Conservation (phyloP, 1,140 invertebrate species). For the Micrasema longulum region DNA sequence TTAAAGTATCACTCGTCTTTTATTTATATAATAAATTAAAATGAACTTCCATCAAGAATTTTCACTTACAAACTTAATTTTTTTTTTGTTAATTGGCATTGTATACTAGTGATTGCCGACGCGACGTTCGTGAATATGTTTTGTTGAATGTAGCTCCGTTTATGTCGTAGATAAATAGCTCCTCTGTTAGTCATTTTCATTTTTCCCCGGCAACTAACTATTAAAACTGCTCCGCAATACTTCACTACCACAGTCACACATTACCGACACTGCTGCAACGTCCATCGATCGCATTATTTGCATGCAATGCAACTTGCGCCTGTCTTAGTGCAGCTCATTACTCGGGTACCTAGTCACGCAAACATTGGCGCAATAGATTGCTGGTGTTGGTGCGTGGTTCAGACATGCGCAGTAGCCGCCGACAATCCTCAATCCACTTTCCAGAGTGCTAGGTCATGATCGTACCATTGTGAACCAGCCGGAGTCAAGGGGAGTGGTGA, state of each 20-base stretch:
- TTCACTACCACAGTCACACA: neutral
- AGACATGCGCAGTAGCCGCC: conserved; percentile 22
- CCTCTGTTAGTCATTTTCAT: too few species aligned
- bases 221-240: too few species aligned
- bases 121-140: too few species aligned
- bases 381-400: conserved; percentile 6
- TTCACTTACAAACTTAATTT: too few species aligned
- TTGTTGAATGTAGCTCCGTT: too few species aligned
- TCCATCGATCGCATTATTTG: conserved; percentile 17
- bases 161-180: too few species aligned
- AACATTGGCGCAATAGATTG: neutral
- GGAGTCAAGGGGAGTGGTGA: conserved; percentile 21
- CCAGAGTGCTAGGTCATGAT: conserved; percentile 44
- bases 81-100: too few species aligned
- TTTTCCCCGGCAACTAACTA: too few species aligned
- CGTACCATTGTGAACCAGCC: conserved; percentile 35
- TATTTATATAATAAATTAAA: too few species aligned
- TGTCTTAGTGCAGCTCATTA: conserved; percentile 26
- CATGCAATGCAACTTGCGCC: neutral
- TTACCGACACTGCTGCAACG: neutral
- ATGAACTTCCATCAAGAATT: too few species aligned
- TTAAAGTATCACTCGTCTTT: too few species aligned
- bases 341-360: conserved; percentile 7
- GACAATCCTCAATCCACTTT: conserved; percentile 30
- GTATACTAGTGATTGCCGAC: too few species aligned